These are phyloP conservation scores for Amphilophus citrinellus DNA, from an alignment of 2,113 vertebrate genomes.

Conservation along the genomic window DNA sequence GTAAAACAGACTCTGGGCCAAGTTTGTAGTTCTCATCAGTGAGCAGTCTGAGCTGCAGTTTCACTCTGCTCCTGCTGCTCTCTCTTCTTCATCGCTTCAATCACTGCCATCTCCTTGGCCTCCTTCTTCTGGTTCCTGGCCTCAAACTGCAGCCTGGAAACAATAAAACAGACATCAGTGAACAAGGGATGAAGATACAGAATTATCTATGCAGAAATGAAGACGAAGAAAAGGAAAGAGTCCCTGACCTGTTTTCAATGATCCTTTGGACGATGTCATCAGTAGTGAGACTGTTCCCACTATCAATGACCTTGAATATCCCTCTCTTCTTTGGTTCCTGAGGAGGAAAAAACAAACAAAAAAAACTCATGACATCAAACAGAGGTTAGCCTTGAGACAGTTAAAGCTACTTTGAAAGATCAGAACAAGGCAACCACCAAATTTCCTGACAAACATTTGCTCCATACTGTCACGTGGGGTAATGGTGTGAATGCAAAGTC, in stretches of 20 bases:
- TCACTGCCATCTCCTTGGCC: slow-evolving; percentile 92
- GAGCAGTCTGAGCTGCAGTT: slow-evolving; percentile 28
- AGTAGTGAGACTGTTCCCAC: slow-evolving; percentile 90
- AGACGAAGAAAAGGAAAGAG: not conserved
- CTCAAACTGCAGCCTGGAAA: slow-evolving; percentile 91
- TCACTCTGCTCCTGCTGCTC: slow-evolving; percentile 68
- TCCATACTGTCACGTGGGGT: not conserved
- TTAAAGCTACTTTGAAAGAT: not conserved
- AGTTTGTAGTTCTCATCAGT: slow-evolving; percentile 32
- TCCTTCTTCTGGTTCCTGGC: slow-evolving; percentile 98
- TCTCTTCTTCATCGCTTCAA: slow-evolving; percentile 86
- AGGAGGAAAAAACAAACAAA: not conserved
- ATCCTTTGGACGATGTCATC: slow-evolving; percentile 97
- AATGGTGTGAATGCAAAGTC: not conserved
- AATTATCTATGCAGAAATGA: not conserved
- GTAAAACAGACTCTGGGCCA: not conserved
- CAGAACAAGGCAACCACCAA: not conserved
- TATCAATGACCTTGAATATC: slow-evolving; percentile 88
- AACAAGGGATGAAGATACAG: not conserved
- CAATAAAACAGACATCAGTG: not conserved
- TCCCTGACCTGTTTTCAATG: slow-evolving; percentile 91
- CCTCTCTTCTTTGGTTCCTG: slow-evolving; percentile 91
- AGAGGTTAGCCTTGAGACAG: not conserved
- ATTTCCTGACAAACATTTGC: not conserved
- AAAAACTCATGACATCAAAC: not conserved